Evolutionary conservation across 2,113 vertebrate species (phyloP).

Genomic region (Arvicanthis niloticus): DNA sequence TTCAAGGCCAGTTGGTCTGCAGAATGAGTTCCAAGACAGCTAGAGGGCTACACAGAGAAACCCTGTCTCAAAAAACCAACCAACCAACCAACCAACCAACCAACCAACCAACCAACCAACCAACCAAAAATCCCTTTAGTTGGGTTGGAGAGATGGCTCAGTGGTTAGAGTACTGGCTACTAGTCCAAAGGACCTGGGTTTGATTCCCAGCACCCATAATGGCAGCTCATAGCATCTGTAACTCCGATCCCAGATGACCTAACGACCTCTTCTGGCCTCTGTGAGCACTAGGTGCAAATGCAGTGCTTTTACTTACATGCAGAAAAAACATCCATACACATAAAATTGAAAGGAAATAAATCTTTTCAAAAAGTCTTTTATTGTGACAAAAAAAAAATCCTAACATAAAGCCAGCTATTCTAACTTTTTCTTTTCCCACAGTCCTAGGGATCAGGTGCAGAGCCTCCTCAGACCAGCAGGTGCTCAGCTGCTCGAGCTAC

Average conservation of each 20-base stretch:
- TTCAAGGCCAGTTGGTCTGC: neutral
- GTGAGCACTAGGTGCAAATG: neutral
- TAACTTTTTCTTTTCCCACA: neutral
- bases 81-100: no score
- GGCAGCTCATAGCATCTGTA: neutral
- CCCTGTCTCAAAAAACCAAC: neutral
- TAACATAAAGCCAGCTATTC: neutral
- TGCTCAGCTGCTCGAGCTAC: neutral
- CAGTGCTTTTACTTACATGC: neutral
- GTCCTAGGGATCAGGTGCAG: neutral
- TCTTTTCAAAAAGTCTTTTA: neutral
- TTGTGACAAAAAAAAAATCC: neutral
- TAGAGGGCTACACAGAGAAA: neutral
- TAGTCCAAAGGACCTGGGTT: neutral
- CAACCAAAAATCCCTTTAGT: no score
- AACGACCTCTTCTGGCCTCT: neutral
- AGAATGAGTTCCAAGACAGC: neutral
- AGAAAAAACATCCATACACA: neutral
- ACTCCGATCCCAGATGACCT: neutral
- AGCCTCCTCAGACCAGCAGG: neutral
- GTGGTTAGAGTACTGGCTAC: neutral
- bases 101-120: no score
- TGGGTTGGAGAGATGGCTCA: neutral
- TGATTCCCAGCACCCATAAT: neutral
- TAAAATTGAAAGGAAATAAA: neutral